A percentile compares a stretch with the other conserved stretches of the same genome.
These are phyloP conservation scores for Malachius bipustulatus DNA, from an alignment of 2,888 invertebrate species.

Conservation along the genomic window DNA sequence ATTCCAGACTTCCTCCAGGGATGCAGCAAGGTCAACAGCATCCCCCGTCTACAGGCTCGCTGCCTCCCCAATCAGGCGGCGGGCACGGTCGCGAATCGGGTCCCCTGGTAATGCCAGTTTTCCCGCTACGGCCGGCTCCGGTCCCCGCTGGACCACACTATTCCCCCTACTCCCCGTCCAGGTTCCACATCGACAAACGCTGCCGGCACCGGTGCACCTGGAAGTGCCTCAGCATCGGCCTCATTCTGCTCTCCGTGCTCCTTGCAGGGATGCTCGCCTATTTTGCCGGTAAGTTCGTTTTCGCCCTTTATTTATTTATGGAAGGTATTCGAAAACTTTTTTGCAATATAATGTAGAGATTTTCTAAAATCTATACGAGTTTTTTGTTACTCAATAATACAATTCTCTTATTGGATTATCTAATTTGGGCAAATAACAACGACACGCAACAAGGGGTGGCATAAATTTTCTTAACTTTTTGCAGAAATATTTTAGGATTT, in stretches of 20 bases:
- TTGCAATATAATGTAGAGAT: too few relatives aligned
- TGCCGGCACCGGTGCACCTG: constrained; percentile 91
- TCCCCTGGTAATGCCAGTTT: constrained; percentile 79
- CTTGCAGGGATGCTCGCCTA: constrained; percentile 89
- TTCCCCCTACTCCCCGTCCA: constrained; percentile 82
- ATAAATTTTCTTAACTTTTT: too few relatives aligned
- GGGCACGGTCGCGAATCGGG: constrained; percentile 54
- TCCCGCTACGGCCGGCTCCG: constrained; percentile 54
- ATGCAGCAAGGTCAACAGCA: constrained; percentile 44
- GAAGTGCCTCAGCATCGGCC: constrained; percentile 90
- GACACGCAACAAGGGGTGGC: too few relatives aligned
- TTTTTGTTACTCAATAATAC: too few relatives aligned
- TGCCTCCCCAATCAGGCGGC: constrained; percentile 47
- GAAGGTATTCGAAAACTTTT: too few relatives aligned
- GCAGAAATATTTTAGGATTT: too few relatives aligned
- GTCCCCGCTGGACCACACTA: constrained; percentile 57
- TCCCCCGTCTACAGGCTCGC: constrained; percentile 49
- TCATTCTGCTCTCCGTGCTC: constrained; percentile 81
- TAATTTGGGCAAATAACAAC: too few relatives aligned
- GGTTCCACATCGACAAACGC: constrained; percentile 89
- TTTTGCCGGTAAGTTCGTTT: constrained; percentile 75
- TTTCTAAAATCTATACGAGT: too few relatives aligned
- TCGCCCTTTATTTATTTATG: too few relatives aligned
- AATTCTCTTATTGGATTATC: too few relatives aligned
- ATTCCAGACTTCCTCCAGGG: constrained; percentile 37